Percentiles rank a stretch among this genome's conserved stretches.
phyloP scores from a whole-genome alignment of 2,113 vertebrate genomes.

The Tyto alba region DNA sequence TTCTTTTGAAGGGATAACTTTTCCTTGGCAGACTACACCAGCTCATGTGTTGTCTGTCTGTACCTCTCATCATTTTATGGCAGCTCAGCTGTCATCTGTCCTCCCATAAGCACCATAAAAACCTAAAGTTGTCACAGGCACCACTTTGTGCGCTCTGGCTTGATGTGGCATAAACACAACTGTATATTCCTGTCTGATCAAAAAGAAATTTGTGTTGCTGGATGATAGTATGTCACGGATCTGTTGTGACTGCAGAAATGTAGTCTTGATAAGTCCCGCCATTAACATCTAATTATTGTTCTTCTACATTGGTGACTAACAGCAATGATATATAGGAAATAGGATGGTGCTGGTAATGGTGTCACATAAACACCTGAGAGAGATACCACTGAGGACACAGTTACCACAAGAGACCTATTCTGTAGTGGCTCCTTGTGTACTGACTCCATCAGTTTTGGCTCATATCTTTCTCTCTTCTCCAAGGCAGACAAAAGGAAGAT shows the following conservation, averaged over 20 bases:
- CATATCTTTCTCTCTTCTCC: not conserved
- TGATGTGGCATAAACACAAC: not conserved
- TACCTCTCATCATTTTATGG: not conserved
- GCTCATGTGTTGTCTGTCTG: not conserved
- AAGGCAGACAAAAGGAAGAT: not conserved
- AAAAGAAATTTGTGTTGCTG: not conserved
- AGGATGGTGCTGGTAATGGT: not conserved
- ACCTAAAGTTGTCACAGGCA: not conserved
- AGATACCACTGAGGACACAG: not conserved
- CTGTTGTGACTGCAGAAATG: not conserved
- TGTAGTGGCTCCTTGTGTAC: not conserved
- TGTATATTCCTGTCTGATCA: not conserved
- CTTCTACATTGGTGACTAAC: not conserved
- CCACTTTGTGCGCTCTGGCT: not conserved
- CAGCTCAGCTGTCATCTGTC: slow-evolving; percentile 1
- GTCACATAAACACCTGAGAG: not conserved
- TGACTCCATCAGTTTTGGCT: not conserved
- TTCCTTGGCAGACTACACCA: not conserved
- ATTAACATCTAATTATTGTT: not conserved
- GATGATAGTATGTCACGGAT: not conserved
- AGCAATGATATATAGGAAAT: not conserved
- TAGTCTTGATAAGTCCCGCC: not conserved
- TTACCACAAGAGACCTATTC: not conserved
- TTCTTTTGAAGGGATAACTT: not conserved
- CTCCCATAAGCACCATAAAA: not conserved